Conservation (phyloP, 2,113 vertebrate species). For the Sylvietta virens region DNA sequence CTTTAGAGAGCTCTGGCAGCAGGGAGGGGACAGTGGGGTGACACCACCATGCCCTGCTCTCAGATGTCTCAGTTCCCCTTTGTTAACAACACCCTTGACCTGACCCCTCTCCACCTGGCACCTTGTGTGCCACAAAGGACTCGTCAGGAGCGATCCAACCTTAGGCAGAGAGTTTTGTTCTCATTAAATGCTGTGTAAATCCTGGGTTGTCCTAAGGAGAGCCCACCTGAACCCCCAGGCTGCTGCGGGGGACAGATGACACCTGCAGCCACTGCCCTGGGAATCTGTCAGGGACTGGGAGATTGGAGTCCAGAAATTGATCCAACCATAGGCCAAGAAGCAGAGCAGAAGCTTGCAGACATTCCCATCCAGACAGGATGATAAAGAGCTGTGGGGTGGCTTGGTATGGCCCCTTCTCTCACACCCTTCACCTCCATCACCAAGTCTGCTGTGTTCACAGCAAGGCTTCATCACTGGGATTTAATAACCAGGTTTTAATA, state of each 20-base stretch:
- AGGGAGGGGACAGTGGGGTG: background rate
- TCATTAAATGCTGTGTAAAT: background rate
- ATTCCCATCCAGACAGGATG: background rate
- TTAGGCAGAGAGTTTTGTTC: background rate
- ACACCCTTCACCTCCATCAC: background rate
- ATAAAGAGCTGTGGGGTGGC: background rate
- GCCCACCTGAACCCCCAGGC: rapidly evolving
- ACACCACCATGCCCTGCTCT: rapidly evolving
- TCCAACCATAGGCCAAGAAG: background rate
- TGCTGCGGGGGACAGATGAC: background rate
- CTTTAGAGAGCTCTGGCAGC: background rate
- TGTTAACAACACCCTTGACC: background rate
- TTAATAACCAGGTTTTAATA: background rate
- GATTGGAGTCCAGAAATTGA: background rate
- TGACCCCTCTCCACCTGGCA: background rate
- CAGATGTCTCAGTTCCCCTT: rapidly evolving
- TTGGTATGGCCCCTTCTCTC: background rate
- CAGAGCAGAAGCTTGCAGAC: background rate
- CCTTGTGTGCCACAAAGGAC: background rate
- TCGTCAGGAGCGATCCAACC: background rate
- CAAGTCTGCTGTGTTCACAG: background rate
- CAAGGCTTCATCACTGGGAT: background rate
- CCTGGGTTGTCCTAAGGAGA: background rate
- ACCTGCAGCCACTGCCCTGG: background rate
- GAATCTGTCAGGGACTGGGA: background rate